Base-by-base conservation (phyloP, 2,113 vertebrate genomes). In the Crotalus horridus region DNA sequence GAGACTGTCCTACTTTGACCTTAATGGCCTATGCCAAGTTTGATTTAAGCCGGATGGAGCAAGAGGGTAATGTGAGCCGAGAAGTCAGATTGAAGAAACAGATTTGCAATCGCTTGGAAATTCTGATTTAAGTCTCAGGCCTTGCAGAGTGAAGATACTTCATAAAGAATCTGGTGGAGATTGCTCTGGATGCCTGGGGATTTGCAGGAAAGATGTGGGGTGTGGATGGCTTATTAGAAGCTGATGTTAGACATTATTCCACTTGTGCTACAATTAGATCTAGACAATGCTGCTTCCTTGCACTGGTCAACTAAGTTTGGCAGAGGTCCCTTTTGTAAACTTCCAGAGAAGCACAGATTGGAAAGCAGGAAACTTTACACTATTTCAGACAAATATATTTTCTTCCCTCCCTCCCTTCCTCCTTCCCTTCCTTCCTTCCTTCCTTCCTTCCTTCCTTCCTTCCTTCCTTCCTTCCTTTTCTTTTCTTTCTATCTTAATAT, bases 361-460 rank as follows among this genome's bases (percentile, higher is more conserved):
- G 39, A 39, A 39, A 39, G 39, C 39, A 39, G 39, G 39, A 39
- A 39, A 39, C 39, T 39, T 39, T 39, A 39, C 39, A 2, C 39
- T 39, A 39, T 39, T 39, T 39, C 39, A 39, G 39, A 39, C 39
- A 39, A 39, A 39, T 39, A 39, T 39, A 39, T 2, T 39, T 39
- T n/a, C 7, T 1, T 7, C 1, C 6, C 6, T 1, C 48, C 6
- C 6, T 6, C 6, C 6, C 6, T 6, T 6, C 6, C 6, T 48
- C 48, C 48, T 8, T 48, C 6, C 48, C 48, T 48, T 48, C 6
- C 48, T 51, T 51, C 8, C 48, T 9, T 51, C 8, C 48, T 6
- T 51, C 48, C 48, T 8, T 51, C 8, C 48, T 8, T 51, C 8
- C 48, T 8, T 48, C 7, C 48, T 48, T 48, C 48, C 48, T 48